Base-by-base conservation (phyloP, 2,888 invertebrate species). In the Idaea straminata region DNA sequence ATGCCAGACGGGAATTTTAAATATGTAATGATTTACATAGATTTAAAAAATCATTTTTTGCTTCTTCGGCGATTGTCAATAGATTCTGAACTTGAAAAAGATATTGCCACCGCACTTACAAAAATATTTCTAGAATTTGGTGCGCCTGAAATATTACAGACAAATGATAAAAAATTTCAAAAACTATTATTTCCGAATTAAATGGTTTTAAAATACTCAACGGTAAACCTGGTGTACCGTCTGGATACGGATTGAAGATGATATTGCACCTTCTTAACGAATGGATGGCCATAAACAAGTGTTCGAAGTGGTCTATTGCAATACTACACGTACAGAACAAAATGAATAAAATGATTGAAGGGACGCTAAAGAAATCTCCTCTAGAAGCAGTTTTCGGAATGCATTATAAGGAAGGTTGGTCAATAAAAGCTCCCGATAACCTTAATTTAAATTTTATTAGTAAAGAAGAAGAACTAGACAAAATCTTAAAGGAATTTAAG, bases 91-190 rank as follows among this genome's bases (percentile, higher is more conserved):
- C 15, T 15, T 59, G 15, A 15, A 16, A 16, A 5, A 7, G 58
- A 59, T 15, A 16, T 59, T 5, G 58, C 58, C 15, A 15, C 16
- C 5, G 58, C n/a, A 16, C 16, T 59, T 0, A 15, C 15, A 15
- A 59, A 59, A 7, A 59, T 59, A 59, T 59, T 59, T 16, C 15
- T 59, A 7, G 58, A 59, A 16, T 15, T 59, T 15, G 58, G 58
- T 16, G 58, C 15, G 58, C 58, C 58, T 15, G 15, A 5, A 16
- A 16, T 59, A 16, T 16, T 59, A 16, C 15, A 59, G 7, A 47
- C 10, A 7, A 47, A 47, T 47, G 10, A 10, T 47, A 13, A 13
- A 10, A 7, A 13, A 13, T 13, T 47, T 10, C 47, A 4, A 47
- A 47, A 47, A 10, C 47, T 2, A 47, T 47, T 13, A 47, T 47